phyloP scores from a whole-genome alignment of 2,888 invertebrate species.

The Strigamia maritima region DNA sequence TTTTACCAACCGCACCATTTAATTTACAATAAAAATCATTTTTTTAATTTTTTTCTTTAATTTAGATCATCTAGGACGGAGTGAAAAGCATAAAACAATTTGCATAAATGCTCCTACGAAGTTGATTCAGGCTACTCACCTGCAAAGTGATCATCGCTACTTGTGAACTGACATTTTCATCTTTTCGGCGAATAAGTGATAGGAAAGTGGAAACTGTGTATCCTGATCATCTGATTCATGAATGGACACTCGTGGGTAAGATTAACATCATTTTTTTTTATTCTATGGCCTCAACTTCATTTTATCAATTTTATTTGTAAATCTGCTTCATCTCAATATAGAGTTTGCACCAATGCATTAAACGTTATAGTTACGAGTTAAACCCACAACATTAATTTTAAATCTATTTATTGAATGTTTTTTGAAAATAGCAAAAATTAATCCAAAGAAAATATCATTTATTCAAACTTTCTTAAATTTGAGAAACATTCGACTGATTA shows the following conservation, averaged over 20 bases:
- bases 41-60: neutral
- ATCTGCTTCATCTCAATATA: too few relatives aligned
- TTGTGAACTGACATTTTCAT: conserved; percentile 57
- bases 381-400: too few relatives aligned
- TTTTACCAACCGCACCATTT: neutral
- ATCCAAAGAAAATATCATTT: too few relatives aligned
- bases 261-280: too few relatives aligned
- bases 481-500: too few relatives aligned
- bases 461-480: too few relatives aligned
- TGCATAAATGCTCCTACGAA: conserved; percentile 66
- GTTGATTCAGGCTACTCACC: conserved; percentile 85
- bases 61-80: neutral
- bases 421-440: too few relatives aligned
- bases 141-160: conserved; percentile 90
- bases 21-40: neutral
- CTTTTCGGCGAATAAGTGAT: neutral
- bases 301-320: neutral
- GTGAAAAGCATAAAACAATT: neutral
- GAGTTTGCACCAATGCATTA: too few relatives aligned
- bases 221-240: neutral
- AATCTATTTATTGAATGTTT: too few relatives aligned
- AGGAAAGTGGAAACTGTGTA: neutral
- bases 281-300: too few relatives aligned
- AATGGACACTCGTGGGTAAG: neutral
- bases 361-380: too few relatives aligned